Evolutionary conservation across 2,888 invertebrate genomes (phyloP), one percentile per base, ranked within the genome.

Genomic region (Lacanobia wlatinum): DNA sequence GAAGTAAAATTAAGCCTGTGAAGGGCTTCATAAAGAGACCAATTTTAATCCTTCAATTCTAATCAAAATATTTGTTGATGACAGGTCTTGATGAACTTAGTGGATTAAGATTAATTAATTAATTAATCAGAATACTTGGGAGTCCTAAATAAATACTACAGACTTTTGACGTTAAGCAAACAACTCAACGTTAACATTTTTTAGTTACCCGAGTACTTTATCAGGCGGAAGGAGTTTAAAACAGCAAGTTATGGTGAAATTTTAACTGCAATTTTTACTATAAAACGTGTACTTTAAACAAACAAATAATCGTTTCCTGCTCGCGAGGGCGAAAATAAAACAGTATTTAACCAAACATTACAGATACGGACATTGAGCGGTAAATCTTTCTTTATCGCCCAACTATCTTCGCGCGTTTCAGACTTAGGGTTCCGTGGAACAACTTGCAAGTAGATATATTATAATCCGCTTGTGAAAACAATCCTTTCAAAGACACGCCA

Each of bases 321-420:
- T 58, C 67, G 70, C 75, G 63, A 68, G 64, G 64, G 74, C 61
- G 64, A 82, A 78, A 87, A 87, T 87, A 87, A 85, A 87, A 87
- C 78, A 67, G 84, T 87, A 87, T 86, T 89, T 87, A 86, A 87
- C 83, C 83, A 87, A 85, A 85, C 83, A 85, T 84, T 84, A 83
- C 73, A 78, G 74, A 84, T 79, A 84, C 73, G 81, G 68, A 74
- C 77, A 82, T 84, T 71, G 70, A 80, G 80, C 84, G 58, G 81
- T 89, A 90, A 91, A 92, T 91, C 90, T 88, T 83, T 73, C 83
- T 85, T 87, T 89, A 90, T 89, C 89, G 87, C 70, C 73, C 77
- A 78, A 82, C 85, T 87, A 90, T 90, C 88, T 89, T 85, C 83
- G 77, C 80, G 74, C 62, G 65, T 76, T 74, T 74, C 64, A 69